phyloP scores from a whole-genome alignment of 53 echinoderm and acorn worm species.

The Mesocentrotus franciscanus region DNA sequence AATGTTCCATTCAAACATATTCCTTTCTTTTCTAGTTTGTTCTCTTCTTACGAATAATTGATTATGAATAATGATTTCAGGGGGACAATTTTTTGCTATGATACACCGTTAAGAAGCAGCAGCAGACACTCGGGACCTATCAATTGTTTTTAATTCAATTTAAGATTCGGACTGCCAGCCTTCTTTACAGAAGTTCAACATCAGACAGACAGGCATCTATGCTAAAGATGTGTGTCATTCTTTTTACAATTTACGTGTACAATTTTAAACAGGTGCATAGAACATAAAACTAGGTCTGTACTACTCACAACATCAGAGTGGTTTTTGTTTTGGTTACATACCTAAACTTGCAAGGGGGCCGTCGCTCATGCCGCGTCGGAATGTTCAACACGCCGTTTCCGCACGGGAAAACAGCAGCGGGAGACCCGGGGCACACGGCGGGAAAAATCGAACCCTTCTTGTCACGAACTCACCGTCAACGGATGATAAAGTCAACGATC shows the following conservation, averaged over 20 bases:
- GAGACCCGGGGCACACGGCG: conserved; percentile 6
- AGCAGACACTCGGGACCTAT: neutral
- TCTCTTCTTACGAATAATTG: neutral
- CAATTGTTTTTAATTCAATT: neutral
- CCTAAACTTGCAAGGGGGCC: conserved; percentile 67
- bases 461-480: conserved; percentile 29
- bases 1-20: neutral
- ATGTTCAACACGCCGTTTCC: conserved; percentile 30
- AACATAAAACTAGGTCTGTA: neutral
- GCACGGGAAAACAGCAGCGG: conserved; percentile 6
- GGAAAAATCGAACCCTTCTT: conserved; percentile 21
- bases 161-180: neutral
- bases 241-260: neutral
- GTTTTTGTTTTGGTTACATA: conserved; percentile 46
- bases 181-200: neutral
- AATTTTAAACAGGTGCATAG: neutral
- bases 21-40: neutral
- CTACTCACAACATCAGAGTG: neutral
- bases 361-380: conserved; percentile 64
- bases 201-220: neutral
- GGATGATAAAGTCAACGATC: conserved; percentile 43
- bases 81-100: no score
- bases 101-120: neutral
- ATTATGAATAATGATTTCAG: no score
- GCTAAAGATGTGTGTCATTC: neutral